phyloP scores from a whole-genome alignment of 1,140 invertebrate species.

The Hermatobates lingyangjiaoensis region DNA sequence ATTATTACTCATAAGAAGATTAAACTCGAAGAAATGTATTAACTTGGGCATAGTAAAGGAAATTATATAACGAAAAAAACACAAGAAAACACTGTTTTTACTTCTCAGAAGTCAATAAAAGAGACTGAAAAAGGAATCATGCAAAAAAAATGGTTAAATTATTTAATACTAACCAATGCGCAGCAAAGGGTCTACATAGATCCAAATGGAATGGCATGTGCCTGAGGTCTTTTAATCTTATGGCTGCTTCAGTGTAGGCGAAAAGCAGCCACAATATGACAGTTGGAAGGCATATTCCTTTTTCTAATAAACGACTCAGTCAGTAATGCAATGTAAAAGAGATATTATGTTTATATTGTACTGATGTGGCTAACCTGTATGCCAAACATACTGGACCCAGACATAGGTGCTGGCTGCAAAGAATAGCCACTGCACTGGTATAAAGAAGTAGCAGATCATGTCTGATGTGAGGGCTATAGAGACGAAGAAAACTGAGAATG shows the following conservation, averaged over 20 bases:
- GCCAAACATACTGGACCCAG: conserved; percentile 98
- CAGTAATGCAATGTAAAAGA: background rate
- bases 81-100: too few species aligned
- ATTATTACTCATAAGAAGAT: too few species aligned
- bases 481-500: conserved; percentile 95
- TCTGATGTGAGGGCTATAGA: conserved; percentile 95
- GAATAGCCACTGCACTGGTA: conserved; percentile 94
- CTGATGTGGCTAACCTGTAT: conserved; percentile 83
- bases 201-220: conserved; percentile 79
- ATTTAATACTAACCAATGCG: conserved; percentile 62
- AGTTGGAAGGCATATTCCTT: conserved; percentile 85
- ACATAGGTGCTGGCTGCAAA: conserved; percentile 97
- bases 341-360: background rate
- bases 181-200: conserved; percentile 91
- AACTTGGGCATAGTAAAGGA: too few species aligned
- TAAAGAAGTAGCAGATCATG: conserved; percentile 97
- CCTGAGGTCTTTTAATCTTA: conserved; percentile 69
- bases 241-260: conserved; percentile 84
- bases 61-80: too few species aligned
- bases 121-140: too few species aligned
- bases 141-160: too few species aligned
- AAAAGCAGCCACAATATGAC: conserved; percentile 87
- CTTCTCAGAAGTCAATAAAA: too few species aligned
- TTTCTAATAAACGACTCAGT: conserved; percentile 36
- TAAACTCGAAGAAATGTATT: too few species aligned